Evolutionary conservation across 2,888 invertebrate genomes (phyloP), one percentile per base, ranked within the genome.

Genomic region (Drosophila suboccidentalis): DNA sequence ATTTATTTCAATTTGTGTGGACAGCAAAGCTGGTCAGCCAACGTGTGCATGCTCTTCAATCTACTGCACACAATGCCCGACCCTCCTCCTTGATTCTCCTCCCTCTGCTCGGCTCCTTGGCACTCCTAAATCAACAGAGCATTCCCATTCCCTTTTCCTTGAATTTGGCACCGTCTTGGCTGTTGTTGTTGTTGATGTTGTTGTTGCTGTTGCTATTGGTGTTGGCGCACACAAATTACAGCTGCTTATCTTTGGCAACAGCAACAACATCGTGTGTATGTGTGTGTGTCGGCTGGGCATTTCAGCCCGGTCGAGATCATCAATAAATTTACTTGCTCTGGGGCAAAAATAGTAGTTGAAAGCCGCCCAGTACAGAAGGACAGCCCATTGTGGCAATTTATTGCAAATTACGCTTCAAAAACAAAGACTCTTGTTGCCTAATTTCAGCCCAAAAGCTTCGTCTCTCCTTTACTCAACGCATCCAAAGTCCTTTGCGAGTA

Each of bases 1-100:
- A 87, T 87, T 90, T 90, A 87, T 87, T 90, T 87, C 86, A 87
- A 87, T 87, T 87, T 90, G 89, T 90, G 86, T 78, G 80, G 90
- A 89, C 85, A 89, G 86, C 80, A 75, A 73, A 79, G 73, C 73
- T 68, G 86, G 71, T 81, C 82, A 64, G 66, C 68, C 69, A 63
- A 55, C 60, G 71, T 81, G 58, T 70, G 71, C 75, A 71, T 43
- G 68, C 76, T 82, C 89, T 82, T 89, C 87, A 89, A 85, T 87
- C 84, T 85, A 87, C 66, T 82, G 87, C 76, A 84, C 76, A 84
- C 79, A 87, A 66, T 65, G 66, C 69, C 47, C 39, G 32, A 11
- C 29, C 41, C 32, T 26, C 15, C 10, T 26, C 26, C 29, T 22
- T n/a, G 22, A 17, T 4, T 26, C 19, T 2, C 2, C 17, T 13